These are phyloP conservation scores for Columba livia DNA, from an alignment of 2,113 vertebrate genomes.

Conservation along the genomic window DNA sequence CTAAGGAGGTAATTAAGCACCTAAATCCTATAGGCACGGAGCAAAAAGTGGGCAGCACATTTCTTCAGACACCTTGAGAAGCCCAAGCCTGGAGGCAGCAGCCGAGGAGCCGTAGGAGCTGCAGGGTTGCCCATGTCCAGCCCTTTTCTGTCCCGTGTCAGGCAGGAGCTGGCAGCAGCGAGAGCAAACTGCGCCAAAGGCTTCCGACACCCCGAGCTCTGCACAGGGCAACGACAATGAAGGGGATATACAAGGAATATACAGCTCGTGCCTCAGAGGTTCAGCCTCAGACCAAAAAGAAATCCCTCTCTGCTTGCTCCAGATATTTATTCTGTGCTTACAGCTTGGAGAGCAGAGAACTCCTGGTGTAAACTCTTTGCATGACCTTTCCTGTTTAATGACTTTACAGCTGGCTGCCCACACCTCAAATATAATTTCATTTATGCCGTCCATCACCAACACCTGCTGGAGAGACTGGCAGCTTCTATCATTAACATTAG, in stretches of 20 bases:
- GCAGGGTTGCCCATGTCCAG: not conserved
- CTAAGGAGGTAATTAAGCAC: not conserved
- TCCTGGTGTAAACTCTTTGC: constrained; percentile 16
- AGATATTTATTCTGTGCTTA: not conserved
- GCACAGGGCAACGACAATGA: not conserved
- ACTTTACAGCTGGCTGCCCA: constrained; percentile 30
- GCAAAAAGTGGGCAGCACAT: not conserved
- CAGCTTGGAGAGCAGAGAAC: not conserved
- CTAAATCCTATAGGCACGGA: accelerated
- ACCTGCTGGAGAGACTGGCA: not conserved
- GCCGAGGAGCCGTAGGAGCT: not conserved
- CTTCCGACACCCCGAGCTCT: not conserved
- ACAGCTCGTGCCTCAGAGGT: not conserved
- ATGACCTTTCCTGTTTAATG: constrained; percentile 22
- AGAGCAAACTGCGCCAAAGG: not conserved
- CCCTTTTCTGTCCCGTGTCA: not conserved
- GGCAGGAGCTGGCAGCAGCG: not conserved
- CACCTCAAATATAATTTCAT: not conserved
- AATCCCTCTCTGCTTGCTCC: not conserved
- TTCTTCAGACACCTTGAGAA: not conserved
- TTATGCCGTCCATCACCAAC: constrained; percentile 16
- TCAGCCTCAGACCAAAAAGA: not conserved
- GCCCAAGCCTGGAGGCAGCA: accelerated
- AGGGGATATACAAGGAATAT: not conserved
- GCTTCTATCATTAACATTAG: accelerated